phyloP scores from a whole-genome alignment of 2,113 vertebrate genomes.

The Istiophorus platypterus region DNA sequence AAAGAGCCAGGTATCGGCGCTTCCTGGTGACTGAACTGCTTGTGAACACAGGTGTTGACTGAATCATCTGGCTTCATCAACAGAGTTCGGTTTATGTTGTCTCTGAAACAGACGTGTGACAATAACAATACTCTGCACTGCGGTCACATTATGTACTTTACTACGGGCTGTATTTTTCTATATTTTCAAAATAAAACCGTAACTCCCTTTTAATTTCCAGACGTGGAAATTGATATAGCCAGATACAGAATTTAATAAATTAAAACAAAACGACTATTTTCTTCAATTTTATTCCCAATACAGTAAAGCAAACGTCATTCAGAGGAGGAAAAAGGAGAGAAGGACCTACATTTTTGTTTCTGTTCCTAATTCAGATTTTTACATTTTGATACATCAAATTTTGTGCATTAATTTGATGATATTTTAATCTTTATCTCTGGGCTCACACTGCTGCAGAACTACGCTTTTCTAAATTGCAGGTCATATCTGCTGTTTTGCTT shows the following conservation, averaged over 20 bases:
- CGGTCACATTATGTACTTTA: background rate
- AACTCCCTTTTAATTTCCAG: background rate
- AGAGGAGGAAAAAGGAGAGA: no score
- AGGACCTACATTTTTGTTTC: no score
- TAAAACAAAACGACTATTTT: background rate
- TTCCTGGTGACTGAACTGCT: no score
- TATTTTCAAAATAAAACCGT: constrained; percentile 4
- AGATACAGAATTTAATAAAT: background rate
- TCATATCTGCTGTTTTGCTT: background rate
- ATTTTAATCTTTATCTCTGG: background rate
- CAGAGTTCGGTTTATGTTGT: no score
- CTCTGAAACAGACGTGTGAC: no score
- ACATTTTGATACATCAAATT: no score
- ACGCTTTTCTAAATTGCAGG: background rate
- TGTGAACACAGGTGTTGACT: no score
- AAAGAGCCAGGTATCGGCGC: no score
- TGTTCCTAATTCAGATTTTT: background rate
- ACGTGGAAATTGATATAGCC: background rate
- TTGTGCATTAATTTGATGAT: background rate
- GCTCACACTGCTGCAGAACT: background rate
- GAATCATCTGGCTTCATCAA: no score
- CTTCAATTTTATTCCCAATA: no score
- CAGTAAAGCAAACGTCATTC: no score
- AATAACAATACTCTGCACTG: background rate
- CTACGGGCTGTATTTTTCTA: background rate